Evolutionary conservation across 1,140 invertebrate genomes (phyloP), one percentile per base, ranked within the genome.

Genomic region (Leptopilina boulardi): DNA sequence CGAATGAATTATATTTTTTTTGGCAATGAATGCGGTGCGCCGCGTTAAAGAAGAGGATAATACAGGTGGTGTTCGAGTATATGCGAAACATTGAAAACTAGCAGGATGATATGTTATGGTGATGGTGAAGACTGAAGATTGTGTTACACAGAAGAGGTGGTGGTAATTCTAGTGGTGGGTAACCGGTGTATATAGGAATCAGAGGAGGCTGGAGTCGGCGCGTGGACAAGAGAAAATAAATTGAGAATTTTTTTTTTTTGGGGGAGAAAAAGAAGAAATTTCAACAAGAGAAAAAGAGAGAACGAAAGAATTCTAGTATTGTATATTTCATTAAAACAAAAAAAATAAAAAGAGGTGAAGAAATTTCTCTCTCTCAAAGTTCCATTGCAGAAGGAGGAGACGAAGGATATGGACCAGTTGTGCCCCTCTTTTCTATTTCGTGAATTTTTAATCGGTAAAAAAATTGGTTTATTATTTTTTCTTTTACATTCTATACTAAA

Each of bases 131-230:
- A 70, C 38, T 72, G 41, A 47, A 26, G 71, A 34, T 66, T 23
- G 71, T 72, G 19, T 19, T 38, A 38, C 41, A n/a, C n/a, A n/a
- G n/a, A n/a, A 47, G 71, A 47, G 74, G 30, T 73, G 77, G 59
- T 77, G 75, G 72, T 73, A 42, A 34, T 74, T n/a, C 5, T 38
- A 47, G 66, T 71, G 30, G 54, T 70, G 77, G 77, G 71, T 70
- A n/a, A 54, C 30, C 18, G 54, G 54, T 71, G n/a, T n/a, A n/a
- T n/a, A n/a, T n/a, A n/a, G 70, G 73, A 38, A 74, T 74, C 3
- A 26, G n/a, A n/a, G 30, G 51, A 56, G 34, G 78, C 77, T 81
- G 80, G 86, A 84, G 86, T 85, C 86, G 85, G 85, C 86, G 86
- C 86, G 84, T 84, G 82, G 83, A 84, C 70, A 70, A 79, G 73